Evolutionary conservation across 2,113 vertebrate species (phyloP), one percentile per base, ranked within the genome.

Genomic region (Triplophysa rosa): DNA sequence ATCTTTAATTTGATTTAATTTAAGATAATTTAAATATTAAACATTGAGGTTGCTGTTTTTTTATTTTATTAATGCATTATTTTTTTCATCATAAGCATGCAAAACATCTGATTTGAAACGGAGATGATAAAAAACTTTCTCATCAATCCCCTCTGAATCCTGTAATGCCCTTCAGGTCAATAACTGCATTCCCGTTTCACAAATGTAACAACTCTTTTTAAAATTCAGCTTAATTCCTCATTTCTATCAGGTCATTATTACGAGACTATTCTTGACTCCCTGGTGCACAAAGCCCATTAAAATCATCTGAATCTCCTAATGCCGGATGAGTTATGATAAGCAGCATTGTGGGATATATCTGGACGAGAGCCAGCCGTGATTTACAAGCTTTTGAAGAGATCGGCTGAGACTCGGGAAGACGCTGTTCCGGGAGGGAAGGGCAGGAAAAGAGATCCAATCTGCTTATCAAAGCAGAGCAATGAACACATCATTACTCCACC

Each of bases 381-480:
- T 83, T 77, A 79, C 75, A 61, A 23, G 17, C n/a, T 17, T 82
- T 66, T 67, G n/a, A 78, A 68, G 76, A 67, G 81, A 82, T 78
- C 67, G 71, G 74, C 45, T 1, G 21, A 61, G 59, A 71, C 66
- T 59, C 58, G 0, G 37, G 59, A 69, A 69, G 67, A 21, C 40
- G 12, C 26, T 56, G 45, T 54, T 66, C 79, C 67, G 70, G 79
- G 64, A 56, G 23, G 40, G 29, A 54, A 63, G 29, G 54, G 65
- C 70, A 67, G 45, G 14, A 69, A 59, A n/a, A 1, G 10, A 12
- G 40, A 47, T 67, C 49, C 16, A 23, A 77, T 81, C 80, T 61
- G 71, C 49, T 65, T 24, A 81, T 81, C 72, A 81, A 81, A 81
- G 54, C 23, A 59, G 26, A 14, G 58, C 72, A 77, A 81, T 81